Base-by-base conservation (phyloP, 2,888 invertebrate genomes). In the Coelinius sp. region DNA sequence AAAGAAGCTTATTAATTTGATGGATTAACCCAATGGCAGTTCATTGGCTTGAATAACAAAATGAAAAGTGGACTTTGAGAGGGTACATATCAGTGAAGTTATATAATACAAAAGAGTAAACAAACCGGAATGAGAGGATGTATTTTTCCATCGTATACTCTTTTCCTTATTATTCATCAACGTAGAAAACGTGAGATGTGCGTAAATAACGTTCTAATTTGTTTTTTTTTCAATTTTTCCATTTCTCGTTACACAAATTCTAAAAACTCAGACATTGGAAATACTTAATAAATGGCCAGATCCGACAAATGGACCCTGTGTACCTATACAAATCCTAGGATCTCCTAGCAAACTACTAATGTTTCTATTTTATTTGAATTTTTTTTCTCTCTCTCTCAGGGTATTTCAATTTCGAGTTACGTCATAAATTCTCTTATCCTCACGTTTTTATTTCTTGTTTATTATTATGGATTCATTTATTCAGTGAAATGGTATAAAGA, bases 271-370 rank as follows among this genome's bases (percentile, higher is more conserved):
- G 53, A 24, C 25, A 56, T 56, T 14, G 59, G 17, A 20, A 59
- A 20, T 59, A 41, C 35, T 20, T 44, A 46, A 65, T 65, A 44
- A 65, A 53, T 65, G 65, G 10, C 31, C 27, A 72, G 74, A 68
- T 72, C 76, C 75, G 76, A 71, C 70, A 62, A 71, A 74, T 76
- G 74, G 76, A 76, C 74, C 77, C 76, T 76, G 74, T 73, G 71
- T 76, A 75, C 73, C 76, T 76, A 75, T 72, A 69, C 63, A 76
- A 76, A 70, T 70, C n/a, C 38, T 65, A n/a, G n/a, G n/a, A n/a
- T n/a, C n/a, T n/a, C n/a, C n/a, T 31, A 41, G 70, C 70, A 56
- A 44, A 65, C 65, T 70, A 70, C 27, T 35, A 35, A 69, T n/a
- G 7, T 46, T 63, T 63, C 8, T 31, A 62, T 59, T 44, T 59